Evolutionary conservation across 2,888 invertebrate species (phyloP), one percentile per base, ranked within the genome.

Genomic region (Lamellibrachia columna): DNA sequence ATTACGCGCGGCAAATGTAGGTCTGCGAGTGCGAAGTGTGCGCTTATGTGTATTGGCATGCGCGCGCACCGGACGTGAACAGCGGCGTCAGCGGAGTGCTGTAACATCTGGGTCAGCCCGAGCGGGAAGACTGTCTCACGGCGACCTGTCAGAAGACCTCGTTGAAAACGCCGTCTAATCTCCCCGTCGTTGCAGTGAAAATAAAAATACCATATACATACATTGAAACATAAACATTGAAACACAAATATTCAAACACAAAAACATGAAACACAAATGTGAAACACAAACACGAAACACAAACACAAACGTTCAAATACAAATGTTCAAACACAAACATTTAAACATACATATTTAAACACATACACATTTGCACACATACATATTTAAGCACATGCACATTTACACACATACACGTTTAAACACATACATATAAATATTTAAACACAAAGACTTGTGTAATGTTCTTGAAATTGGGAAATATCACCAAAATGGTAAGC

Each of bases 11-110:
- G 75, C 75, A 75, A 75, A 75, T 15, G 75, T 75, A 75, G 75
- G 75, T 75, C 75, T 75, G 75, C 75, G 75, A 75, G 75, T 75
- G 75, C 75, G 75, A 75, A 75, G 75, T 75, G 75, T 75, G n/a
- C 75, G 75, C 75, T 22, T 22, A n/a, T 22, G 75, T 75, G 75
- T 75, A 75, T 75, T 75, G 75, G 75, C 75, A 75, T 75, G 75
- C 75, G 75, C 75, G 75, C 75, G 75, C 75, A 75, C 75, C 75
- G 75, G 75, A 75, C 75, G n/a, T n/a, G 75, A 75, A 22, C 22
- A 22, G 75, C 15, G 75, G 75, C 22, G 75, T 75, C n/a, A 4
- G 75, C 75, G 75, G 75, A 75, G 75, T n/a, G 40, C 40, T 40
- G 40, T 40, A 22, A 22, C 75, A 22, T 22, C 75, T 11, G 55